Conservation (phyloP, 2,888 invertebrate species). For the Sphinx pinastri region DNA sequence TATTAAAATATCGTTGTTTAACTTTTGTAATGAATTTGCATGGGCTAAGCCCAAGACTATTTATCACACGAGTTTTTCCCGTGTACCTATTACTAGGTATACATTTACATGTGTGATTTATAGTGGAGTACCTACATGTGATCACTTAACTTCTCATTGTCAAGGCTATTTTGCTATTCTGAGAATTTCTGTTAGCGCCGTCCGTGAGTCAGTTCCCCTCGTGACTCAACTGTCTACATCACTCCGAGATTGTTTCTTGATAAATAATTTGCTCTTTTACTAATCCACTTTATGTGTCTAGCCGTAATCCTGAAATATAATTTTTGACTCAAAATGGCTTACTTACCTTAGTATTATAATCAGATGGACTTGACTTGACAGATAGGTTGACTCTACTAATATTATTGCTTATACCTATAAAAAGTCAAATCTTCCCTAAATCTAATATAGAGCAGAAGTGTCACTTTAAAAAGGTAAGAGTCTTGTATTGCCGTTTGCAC, state of each 20-base stretch:
- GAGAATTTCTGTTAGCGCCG: conserved; percentile 74
- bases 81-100: too few relatives aligned
- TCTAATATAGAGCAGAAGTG: too few relatives aligned
- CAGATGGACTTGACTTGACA: too few relatives aligned
- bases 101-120: neutral
- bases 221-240: conserved; percentile 66
- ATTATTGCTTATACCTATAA: too few relatives aligned
- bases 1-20: too few relatives aligned
- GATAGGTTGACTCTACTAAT: neutral
- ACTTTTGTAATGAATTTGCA: too few relatives aligned
- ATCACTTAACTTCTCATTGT: conserved; percentile 45
- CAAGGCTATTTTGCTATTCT: conserved; percentile 76
- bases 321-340: conserved; percentile 39
- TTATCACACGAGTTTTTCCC: too few relatives aligned
- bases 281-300: conserved; percentile 51
- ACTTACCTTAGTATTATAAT: neutral
- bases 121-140: neutral
- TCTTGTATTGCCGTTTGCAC: too few relatives aligned
- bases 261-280: conserved; percentile 68
- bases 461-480: too few relatives aligned
- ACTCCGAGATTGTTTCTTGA: conserved; percentile 67
- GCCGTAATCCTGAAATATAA: conserved; percentile 40
- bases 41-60: neutral
- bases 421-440: too few relatives aligned
- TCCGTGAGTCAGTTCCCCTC: conserved; percentile 62